Percentiles rank a stretch among this genome's conserved stretches.
Evolutionary conservation across 2,113 vertebrate genomes (phyloP).

Genomic region (Phainopepla nitens): DNA sequence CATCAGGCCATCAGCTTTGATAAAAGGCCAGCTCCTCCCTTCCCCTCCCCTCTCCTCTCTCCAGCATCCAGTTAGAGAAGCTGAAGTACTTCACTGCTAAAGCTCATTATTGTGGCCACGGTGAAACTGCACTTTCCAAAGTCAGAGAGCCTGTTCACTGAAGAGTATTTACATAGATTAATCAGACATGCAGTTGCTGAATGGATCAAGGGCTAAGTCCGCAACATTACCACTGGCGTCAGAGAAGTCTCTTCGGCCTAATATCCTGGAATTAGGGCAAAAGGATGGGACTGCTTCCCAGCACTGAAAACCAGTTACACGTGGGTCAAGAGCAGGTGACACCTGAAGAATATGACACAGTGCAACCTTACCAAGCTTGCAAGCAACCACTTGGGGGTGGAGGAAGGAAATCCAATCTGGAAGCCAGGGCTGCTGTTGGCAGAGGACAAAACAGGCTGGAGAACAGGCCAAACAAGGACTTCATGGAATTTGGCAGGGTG

Average conservation of each 20-base stretch:
- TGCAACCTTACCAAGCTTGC: not conserved
- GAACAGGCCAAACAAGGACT: not conserved
- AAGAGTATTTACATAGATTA: not conserved
- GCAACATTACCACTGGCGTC: not conserved
- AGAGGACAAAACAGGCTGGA: not conserved
- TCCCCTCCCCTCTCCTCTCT: not conserved
- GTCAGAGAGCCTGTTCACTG: not conserved
- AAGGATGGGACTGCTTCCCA: not conserved
- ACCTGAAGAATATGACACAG: not conserved
- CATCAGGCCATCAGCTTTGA: not conserved
- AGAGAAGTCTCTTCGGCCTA: not conserved
- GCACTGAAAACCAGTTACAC: not conserved
- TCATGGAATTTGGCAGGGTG: accelerated
- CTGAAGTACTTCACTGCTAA: not conserved
- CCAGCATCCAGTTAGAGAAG: not conserved
- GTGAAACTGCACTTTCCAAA: not conserved
- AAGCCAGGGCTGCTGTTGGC: not conserved
- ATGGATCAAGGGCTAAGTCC: not conserved
- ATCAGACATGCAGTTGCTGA: not conserved
- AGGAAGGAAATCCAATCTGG: not conserved
- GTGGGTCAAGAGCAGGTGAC: not conserved
- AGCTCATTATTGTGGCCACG: not conserved
- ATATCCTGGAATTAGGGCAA: not conserved
- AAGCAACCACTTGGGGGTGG: too few relatives aligned
- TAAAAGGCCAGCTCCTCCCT: not conserved